These are phyloP conservation scores for Xenentodon cancila DNA, from an alignment of 2,797 vertebrate species.

Conservation along the genomic window DNA sequence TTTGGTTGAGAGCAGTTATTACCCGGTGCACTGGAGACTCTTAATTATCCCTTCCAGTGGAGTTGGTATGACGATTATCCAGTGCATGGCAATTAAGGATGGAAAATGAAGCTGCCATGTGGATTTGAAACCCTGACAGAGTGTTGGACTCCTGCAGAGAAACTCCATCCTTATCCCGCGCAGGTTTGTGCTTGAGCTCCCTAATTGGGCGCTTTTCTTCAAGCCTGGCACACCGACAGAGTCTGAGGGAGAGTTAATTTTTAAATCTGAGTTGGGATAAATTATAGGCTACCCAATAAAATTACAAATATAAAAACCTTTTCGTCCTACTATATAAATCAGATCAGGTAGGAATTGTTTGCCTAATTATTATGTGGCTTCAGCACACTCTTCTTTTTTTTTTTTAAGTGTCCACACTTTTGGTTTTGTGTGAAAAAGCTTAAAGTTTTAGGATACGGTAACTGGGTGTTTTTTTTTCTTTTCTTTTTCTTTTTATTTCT, in stretches of 20 bases:
- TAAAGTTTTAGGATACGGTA: neutral
- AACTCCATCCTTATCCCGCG: conserved; percentile 16
- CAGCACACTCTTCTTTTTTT: neutral
- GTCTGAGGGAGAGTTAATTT: conserved; percentile 1
- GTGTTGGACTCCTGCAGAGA: conserved; percentile 23
- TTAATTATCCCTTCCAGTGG: neutral
- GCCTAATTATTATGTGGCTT: neutral
- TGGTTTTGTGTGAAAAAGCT: conserved; percentile 3
- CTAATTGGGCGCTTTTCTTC: conserved; percentile 22
- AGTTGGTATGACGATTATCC: neutral
- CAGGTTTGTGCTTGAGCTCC: conserved; percentile 16
- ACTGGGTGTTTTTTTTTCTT: neutral
- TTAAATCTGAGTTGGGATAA: conserved; percentile 1
- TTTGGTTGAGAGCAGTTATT: neutral
- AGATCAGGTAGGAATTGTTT: neutral
- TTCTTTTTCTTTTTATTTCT: neutral
- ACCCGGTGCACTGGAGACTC: neutral
- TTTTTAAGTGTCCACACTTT: neutral
- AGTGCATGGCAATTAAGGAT: neutral
- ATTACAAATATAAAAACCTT: neutral
- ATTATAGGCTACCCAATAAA: neutral
- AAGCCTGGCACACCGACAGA: conserved; percentile 18
- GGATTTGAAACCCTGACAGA: conserved; percentile 14
- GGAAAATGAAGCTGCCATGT: conserved; percentile 2
- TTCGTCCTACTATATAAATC: neutral